Conservation (phyloP, 23 tunicate genomes). For the Oikopleura vanhoeffeni region DNA sequence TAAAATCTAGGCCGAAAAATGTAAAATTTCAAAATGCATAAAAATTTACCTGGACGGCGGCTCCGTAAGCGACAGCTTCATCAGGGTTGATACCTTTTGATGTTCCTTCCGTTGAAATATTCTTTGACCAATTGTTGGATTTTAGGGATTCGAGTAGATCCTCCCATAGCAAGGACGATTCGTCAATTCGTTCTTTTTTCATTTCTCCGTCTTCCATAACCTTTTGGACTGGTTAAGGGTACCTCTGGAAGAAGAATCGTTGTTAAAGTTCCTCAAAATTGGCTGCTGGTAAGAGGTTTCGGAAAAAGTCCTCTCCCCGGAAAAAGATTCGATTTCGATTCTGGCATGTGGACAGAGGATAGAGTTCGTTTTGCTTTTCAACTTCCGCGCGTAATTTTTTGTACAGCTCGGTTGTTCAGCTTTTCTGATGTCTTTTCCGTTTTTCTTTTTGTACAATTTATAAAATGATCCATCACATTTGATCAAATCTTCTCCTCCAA, state of each 20-base stretch:
- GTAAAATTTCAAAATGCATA: too few relatives aligned
- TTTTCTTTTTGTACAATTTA: slow-evolving; percentile 75
- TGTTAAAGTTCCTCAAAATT: slow-evolving; percentile 78
- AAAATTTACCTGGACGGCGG: slow-evolving; percentile 93
- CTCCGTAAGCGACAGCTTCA: slow-evolving; percentile 96
- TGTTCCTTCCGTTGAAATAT: slow-evolving; percentile 63
- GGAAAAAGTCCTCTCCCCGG: slow-evolving; percentile 65
- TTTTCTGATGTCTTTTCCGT: slow-evolving; percentile 68
- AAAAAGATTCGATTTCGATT: slow-evolving; percentile 64
- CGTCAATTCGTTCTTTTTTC: slow-evolving; percentile 50
- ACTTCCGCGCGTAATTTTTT: slow-evolving; percentile 68
- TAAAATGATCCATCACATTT: slow-evolving; percentile 46
- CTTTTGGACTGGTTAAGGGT: slow-evolving; percentile 81
- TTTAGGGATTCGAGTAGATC: slow-evolving; percentile 75
- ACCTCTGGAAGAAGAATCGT: slow-evolving; percentile 43
- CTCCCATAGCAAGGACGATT: slow-evolving; percentile 70
- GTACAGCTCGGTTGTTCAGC: slow-evolving; percentile 57
- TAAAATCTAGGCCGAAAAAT: too few relatives aligned
- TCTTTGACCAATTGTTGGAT: slow-evolving; percentile 65
- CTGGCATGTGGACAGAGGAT: slow-evolving; percentile 49
- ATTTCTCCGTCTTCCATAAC: slow-evolving; percentile 55
- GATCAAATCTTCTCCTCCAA: slow-evolving; percentile 40
- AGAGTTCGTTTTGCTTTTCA: slow-evolving; percentile 92
- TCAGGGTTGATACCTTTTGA: slow-evolving; percentile 86
- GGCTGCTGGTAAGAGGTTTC: slow-evolving; percentile 70